phyloP scores from a whole-genome alignment of 1,140 invertebrate genomes.

The Lethocerus indicus region DNA sequence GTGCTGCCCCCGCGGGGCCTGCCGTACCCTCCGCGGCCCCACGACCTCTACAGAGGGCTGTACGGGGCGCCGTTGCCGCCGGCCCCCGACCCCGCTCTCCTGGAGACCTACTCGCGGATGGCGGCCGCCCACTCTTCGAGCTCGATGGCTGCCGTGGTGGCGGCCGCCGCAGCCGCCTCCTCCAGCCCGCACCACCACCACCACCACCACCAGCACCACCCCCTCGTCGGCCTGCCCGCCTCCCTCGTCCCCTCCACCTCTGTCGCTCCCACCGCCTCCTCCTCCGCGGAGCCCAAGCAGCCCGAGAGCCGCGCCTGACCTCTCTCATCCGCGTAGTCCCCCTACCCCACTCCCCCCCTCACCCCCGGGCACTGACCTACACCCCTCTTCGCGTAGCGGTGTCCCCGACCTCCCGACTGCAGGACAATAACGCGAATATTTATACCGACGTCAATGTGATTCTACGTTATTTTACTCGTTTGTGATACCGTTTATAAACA shows the following conservation, averaged over 20 bases:
- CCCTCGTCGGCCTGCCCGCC: constrained; percentile 17
- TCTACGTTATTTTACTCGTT: no score
- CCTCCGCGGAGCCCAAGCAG: constrained; percentile 10
- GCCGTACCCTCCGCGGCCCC: constrained; percentile 35
- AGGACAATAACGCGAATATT: no score
- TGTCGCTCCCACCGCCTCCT: constrained; percentile 8
- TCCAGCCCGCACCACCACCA: constrained; percentile 23
- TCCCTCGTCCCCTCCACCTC: constrained; percentile 11
- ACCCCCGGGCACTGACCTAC: no score
- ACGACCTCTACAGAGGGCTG: constrained; percentile 45
- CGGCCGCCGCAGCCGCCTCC: constrained; percentile 18
- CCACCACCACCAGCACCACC: constrained; percentile 22
- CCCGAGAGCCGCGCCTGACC: constrained; percentile 21
- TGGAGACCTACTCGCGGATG: constrained; percentile 45
- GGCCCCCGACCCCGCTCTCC: constrained; percentile 32
- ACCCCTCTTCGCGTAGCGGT: no score
- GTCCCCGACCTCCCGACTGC: no score
- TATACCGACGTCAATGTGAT: no score
- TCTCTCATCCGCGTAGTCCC: no score
- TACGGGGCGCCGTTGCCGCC: no score
- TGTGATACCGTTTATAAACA: no score
- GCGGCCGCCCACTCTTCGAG: constrained; percentile 23
- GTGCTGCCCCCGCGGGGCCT: constrained; percentile 25
- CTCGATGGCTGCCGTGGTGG: constrained; percentile 23
- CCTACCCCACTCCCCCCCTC: no score